phyloP scores from a whole-genome alignment of 2,113 vertebrate species.

The Gadus macrocephalus region DNA sequence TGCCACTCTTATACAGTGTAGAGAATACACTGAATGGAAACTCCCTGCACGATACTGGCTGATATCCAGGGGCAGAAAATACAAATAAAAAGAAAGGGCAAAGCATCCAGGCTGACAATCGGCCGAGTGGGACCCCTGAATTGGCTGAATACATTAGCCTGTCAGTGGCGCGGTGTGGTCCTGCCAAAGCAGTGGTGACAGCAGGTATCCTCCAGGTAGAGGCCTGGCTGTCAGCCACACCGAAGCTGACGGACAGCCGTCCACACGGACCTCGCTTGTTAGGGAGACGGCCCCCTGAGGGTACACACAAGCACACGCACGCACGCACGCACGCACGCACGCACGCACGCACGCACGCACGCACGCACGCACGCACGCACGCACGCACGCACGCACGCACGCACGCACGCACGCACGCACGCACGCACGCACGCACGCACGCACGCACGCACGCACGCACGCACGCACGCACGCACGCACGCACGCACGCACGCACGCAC shows the following conservation, averaged over 20 bases:
- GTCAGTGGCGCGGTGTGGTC: constrained; percentile 41
- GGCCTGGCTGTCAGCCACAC: constrained; percentile 51
- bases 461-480: too few species aligned
- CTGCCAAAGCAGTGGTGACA: constrained; percentile 54
- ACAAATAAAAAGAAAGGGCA: too few species aligned
- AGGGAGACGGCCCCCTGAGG: constrained; percentile 16
- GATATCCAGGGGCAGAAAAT: too few species aligned
- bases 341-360: too few species aligned
- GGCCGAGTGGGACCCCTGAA: background rate
- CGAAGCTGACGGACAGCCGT: constrained; percentile 49
- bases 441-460: too few species aligned
- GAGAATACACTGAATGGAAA: too few species aligned
- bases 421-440: too few species aligned
- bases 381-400: too few species aligned
- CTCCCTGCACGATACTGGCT: too few species aligned
- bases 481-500: background rate
- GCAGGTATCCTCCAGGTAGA: constrained; percentile 67
- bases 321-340: background rate
- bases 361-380: too few species aligned
- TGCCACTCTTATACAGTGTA: too few species aligned
- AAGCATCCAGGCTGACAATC: background rate
- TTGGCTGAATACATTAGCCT: constrained; percentile 46
- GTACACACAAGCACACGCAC: constrained; percentile 5
- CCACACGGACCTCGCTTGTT: constrained; percentile 45
- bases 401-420: too few species aligned